These are phyloP conservation scores for Noctilio leporinus DNA, from an alignment of 2,113 vertebrate genomes.

Conservation along the genomic window DNA sequence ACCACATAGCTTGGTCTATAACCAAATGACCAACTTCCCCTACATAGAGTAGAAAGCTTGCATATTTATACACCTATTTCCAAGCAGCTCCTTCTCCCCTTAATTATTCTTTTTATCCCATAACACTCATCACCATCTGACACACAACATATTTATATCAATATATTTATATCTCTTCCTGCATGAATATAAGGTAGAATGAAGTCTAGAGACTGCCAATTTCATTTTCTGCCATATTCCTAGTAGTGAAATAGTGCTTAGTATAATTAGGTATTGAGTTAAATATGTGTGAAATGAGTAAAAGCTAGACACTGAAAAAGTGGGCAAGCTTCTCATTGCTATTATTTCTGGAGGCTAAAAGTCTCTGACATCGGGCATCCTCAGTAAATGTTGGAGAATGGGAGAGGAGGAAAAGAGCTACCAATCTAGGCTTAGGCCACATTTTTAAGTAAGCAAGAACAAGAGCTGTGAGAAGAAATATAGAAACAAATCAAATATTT, in stretches of 20 bases:
- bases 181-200: not conserved
- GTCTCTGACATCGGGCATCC: not conserved
- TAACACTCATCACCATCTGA: not conserved
- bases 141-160: not conserved
- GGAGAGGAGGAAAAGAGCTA: not conserved
- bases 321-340: not conserved
- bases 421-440: not conserved
- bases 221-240: not conserved
- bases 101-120: not conserved
- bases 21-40: not conserved
- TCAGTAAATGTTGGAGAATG: not conserved
- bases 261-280: not conserved
- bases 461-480: not conserved
- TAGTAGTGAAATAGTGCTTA: not conserved
- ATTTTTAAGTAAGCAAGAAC: not conserved
- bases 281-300: not conserved
- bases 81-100: not conserved
- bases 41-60: not conserved
- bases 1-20: not conserved
- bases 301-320: conserved; percentile 16
- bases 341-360: not conserved
- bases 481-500: conserved; percentile 22
- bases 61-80: not conserved
- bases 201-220: not conserved
- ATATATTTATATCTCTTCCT: not conserved